phyloP scores from a whole-genome alignment of 2,888 invertebrate genomes.

The Acrobasis consociella region DNA sequence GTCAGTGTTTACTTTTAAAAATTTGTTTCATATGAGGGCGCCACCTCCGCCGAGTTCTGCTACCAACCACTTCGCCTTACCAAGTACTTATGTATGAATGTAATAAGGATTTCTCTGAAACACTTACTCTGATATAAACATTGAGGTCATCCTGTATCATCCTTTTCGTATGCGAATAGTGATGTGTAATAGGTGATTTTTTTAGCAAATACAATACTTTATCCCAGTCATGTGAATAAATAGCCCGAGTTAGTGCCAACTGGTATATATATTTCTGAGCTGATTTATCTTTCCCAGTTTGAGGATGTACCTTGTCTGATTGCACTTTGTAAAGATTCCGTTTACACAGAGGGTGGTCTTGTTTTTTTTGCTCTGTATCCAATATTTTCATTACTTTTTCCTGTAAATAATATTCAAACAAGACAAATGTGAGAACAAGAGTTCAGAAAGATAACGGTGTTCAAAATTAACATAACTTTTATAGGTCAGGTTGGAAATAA shows the following conservation, averaged over 20 bases:
- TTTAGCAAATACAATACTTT: conserved; percentile 60
- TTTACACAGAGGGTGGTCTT: conserved; percentile 46
- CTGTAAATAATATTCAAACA: conserved; percentile 44
- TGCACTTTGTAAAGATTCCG: conserved; percentile 53
- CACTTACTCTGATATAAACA: conserved; percentile 59
- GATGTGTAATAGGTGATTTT: conserved; percentile 60
- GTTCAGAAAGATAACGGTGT: no score
- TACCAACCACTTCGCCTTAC: no score
- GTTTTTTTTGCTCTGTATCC: conserved; percentile 34
- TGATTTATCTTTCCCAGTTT: conserved; percentile 29
- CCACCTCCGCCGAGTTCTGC: no score
- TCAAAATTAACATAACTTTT: not conserved
- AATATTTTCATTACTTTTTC: conserved; percentile 49
- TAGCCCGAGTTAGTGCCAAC: conserved; percentile 51
- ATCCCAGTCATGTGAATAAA: conserved; percentile 70
- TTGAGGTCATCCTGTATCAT: conserved; percentile 35
- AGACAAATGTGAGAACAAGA: not conserved
- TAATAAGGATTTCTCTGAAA: not conserved
- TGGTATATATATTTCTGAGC: conserved; percentile 34
- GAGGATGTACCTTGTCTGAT: conserved; percentile 33
- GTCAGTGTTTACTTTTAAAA: no score
- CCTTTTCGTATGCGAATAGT: conserved; percentile 31
- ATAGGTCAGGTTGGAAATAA: not conserved
- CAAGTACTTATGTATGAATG: no score
- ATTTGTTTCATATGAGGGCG: no score